Evolutionary conservation across 2,888 invertebrate genomes (phyloP).

Genomic region (Venusia cambrica): DNA sequence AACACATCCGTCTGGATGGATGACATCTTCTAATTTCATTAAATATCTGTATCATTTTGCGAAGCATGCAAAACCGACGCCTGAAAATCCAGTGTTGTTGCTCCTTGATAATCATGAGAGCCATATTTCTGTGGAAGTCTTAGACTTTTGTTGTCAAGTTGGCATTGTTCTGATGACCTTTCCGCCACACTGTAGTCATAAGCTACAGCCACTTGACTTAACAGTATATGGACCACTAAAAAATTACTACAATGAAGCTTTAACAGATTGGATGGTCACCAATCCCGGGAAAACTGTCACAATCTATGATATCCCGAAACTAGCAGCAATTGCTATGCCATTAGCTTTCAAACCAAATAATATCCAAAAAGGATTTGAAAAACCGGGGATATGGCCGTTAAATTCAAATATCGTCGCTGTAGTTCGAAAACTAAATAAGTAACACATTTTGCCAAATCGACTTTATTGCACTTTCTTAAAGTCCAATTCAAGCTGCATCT

Average conservation of each 20-base stretch:
- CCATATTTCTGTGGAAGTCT: slow-evolving; percentile 26
- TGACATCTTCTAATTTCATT: slow-evolving; percentile 24
- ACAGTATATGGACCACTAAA: slow-evolving; percentile 13
- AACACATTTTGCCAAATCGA: too few relatives aligned
- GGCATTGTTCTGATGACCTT: slow-evolving; percentile 25
- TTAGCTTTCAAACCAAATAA: slow-evolving; percentile 27
- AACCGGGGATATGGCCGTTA: slow-evolving; percentile 30
- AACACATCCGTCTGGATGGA: slow-evolving; percentile 31
- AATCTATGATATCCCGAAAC: slow-evolving; percentile 20
- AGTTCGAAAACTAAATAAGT: too few relatives aligned
- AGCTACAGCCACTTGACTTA: slow-evolving; percentile 14
- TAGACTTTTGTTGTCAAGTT: slow-evolving; percentile 19
- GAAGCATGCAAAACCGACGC: slow-evolving; percentile 27
- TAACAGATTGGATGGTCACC: slow-evolving; percentile 14
- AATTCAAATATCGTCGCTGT: too few relatives aligned
- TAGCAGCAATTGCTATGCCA: slow-evolving; percentile 24
- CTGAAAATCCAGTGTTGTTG: slow-evolving; percentile 25
- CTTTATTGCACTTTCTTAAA: too few relatives aligned
- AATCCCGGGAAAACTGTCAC: slow-evolving; percentile 12
- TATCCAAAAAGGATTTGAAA: slow-evolving; percentile 30
- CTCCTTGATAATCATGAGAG: slow-evolving; percentile 30
- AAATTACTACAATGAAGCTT: slow-evolving; percentile 4
- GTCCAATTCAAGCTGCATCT: too few relatives aligned
- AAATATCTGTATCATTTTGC: slow-evolving; percentile 22
- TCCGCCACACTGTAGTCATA: too few relatives aligned